These are phyloP conservation scores for Yponomeuta cagnagella DNA, from an alignment of 2,888 invertebrate genomes.

Conservation along the genomic window DNA sequence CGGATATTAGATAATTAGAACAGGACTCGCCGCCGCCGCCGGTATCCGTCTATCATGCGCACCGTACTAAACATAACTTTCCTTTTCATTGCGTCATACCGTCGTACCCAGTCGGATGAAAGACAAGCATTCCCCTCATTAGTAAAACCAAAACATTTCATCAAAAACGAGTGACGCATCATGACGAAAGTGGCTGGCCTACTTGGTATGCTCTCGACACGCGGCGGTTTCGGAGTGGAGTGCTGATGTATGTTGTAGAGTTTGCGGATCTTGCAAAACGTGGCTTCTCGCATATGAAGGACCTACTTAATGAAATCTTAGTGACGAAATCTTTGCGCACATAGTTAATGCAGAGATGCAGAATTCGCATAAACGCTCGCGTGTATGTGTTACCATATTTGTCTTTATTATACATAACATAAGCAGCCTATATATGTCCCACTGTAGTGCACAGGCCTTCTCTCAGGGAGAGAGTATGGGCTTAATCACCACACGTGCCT, in stretches of 20 bases:
- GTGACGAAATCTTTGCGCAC: neutral
- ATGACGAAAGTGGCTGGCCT: neutral
- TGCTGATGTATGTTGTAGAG: neutral
- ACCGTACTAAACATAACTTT: neutral
- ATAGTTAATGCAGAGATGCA: neutral
- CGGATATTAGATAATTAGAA: neutral
- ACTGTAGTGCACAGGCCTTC: too few species aligned
- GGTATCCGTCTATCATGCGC: neutral
- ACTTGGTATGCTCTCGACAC: neutral
- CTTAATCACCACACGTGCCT: too few species aligned
- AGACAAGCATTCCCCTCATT: neutral
- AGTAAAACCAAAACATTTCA: slow-evolving; percentile 1
- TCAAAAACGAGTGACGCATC: neutral
- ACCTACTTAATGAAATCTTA: neutral
- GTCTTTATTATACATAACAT: neutral
- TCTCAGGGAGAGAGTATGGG: too few species aligned
- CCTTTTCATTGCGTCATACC: neutral
- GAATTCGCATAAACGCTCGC: neutral
- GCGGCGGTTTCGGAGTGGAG: neutral
- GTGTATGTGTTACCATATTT: neutral
- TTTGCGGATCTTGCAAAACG: neutral
- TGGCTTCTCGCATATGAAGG: neutral
- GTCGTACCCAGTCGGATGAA: neutral
- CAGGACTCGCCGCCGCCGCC: neutral
- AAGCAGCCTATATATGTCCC: too few species aligned